A percentile compares a stretch with the other conserved stretches of the same genome.
Evolutionary conservation across 2,888 invertebrate genomes (phyloP).

Genomic region (Phragmatobia fuliginosa): DNA sequence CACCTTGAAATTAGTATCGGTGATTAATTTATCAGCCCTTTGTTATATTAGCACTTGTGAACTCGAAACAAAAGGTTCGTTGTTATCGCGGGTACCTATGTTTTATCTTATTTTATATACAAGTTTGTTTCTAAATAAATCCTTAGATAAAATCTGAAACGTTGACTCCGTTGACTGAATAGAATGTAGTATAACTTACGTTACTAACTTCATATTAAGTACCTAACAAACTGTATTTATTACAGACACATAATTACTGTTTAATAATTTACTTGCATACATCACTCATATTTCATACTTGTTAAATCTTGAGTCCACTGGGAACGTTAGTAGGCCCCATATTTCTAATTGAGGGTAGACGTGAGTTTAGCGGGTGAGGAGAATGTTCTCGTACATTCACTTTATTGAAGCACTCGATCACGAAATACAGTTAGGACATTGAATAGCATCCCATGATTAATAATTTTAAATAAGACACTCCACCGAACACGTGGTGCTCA

Average conservation of each 20-base stretch:
- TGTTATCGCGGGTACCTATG: slow-evolving; percentile 53
- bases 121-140: not conserved
- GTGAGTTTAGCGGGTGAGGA: too few relatives aligned
- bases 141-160: slow-evolving; percentile 22
- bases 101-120: slow-evolving; percentile 18
- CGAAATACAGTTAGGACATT: too few relatives aligned
- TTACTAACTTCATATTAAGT: not conserved
- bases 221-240: not conserved
- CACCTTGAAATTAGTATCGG: slow-evolving; percentile 11
- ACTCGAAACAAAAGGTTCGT: slow-evolving; percentile 55
- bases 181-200: not conserved
- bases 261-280: not conserved
- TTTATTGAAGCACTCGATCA: too few relatives aligned
- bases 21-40: slow-evolving; percentile 57
- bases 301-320: too few relatives aligned
- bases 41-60: slow-evolving; percentile 56
- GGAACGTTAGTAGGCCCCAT: too few relatives aligned
- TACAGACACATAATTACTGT: not conserved
- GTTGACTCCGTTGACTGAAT: not conserved
- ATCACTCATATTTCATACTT: too few relatives aligned
- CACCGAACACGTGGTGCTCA: too few relatives aligned
- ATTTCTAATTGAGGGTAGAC: too few relatives aligned
- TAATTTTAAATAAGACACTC: too few relatives aligned
- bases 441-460: too few relatives aligned
- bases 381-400: too few relatives aligned